Base-by-base conservation (phyloP, 1,140 invertebrate genomes). In the Polyergus mexicanus region DNA sequence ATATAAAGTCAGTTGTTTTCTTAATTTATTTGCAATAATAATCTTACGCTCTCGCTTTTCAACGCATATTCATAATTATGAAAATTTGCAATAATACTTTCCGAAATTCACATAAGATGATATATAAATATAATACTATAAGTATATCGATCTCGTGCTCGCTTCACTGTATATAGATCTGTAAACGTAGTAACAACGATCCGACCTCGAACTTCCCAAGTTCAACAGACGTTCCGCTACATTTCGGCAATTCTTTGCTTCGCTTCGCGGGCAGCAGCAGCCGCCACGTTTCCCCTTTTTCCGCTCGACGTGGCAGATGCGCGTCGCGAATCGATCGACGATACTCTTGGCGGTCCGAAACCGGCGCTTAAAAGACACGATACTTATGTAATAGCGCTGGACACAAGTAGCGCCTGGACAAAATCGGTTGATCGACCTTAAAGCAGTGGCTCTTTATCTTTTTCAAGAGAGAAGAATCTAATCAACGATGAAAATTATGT, bases 301-400 rank as follows among this genome's bases (percentile, higher is more conserved):
- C 78, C 78, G 68, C 68, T 83, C 54, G 54, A 83, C 13, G 54
- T 74, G 68, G 51, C 78, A 83, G 38, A 28, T 83, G 78, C 78
- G 78, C 62, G 38, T 83, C 78, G 78, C 78, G 78, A 83, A 83
- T 83, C 54, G 68, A 83, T 83, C 78, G 25, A 74, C 68, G 54
- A 83, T 83, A 83, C 56, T n/a, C 44, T 83, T 44, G 54, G 54
- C 68, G 54, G 38, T 13, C 78, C 78, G 28, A 83, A 83, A 83
- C 54, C 47, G 78, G 56, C 66, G 68, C 41, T 74, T 83, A 74
- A 83, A 74, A 28, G 78, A 83, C 78, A 83, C 54, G 78, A 56
- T 83, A 60, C 38, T 83, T 74, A 83, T 60, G 54, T 72, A 83
- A 83, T 83, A 72, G 47, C 28, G 25, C 19, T n/a, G 68, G 54